A percentile compares a stretch with the other conserved stretches of the same genome.
Conservation (phyloP, 2,797 vertebrate genomes). For the Schizopygopsis pylzovi region DNA sequence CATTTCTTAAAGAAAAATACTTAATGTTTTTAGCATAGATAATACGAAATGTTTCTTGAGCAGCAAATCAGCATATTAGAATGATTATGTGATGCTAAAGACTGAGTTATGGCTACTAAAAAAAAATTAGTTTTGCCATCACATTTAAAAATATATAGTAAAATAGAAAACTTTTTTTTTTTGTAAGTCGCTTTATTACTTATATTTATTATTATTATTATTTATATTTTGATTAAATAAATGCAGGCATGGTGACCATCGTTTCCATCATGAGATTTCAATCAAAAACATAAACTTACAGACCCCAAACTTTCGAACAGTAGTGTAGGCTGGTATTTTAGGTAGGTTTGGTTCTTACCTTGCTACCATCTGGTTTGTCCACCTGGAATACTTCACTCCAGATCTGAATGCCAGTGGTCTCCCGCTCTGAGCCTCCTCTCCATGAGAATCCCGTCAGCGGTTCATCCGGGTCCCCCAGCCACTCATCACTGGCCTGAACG, state of each 20-base stretch:
- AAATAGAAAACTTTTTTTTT: neutral
- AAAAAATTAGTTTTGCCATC: neutral
- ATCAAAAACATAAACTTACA: neutral
- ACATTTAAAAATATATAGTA: neutral
- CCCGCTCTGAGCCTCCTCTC: conserved; percentile 95
- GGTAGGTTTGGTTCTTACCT: conserved; percentile 74
- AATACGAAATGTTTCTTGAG: neutral
- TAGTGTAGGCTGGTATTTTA: neutral
- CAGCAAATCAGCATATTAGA: neutral
- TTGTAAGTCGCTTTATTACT: neutral
- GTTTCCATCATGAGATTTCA: neutral
- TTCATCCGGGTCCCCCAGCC: conserved; percentile 91
- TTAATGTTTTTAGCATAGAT: neutral
- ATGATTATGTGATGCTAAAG: neutral
- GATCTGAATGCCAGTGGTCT: conserved; percentile 98
- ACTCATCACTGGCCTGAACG: conserved; percentile 85
- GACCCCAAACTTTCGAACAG: neutral
- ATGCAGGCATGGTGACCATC: no score
- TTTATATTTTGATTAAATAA: neutral
- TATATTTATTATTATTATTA: neutral
- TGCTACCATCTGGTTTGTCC: conserved; percentile 91
- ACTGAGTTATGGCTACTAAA: no score
- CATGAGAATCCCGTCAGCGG: conserved; percentile 97
- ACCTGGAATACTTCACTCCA: conserved; percentile 98
- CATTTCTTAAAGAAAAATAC: no score